Evolutionary conservation across 1,140 invertebrate species (phyloP), one percentile per base, ranked within the genome.

Genomic region (Drosophila lacteicornis): DNA sequence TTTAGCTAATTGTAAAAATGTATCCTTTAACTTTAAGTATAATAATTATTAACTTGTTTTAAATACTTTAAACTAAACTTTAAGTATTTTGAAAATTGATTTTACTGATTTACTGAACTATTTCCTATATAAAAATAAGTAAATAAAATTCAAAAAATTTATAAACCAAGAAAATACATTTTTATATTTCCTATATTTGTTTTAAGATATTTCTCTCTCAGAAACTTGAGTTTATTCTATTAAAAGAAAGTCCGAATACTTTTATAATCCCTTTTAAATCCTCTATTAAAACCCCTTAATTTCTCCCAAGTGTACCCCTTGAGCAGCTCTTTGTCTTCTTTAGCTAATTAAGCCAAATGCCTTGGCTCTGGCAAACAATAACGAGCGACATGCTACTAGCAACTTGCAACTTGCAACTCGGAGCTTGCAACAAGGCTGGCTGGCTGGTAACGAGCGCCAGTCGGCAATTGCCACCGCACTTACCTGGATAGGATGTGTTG

Each of bases 401-500:
- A 58, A 36, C 36, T 56, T 60, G 43, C 58, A 59, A 53, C 47
- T 45, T 62, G 60, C 69, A 61, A 65, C 62, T 40, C 19, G 47
- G 33, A 40, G 27, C 65, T 69, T 25, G 46, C 71, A 71, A 61
- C 79, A 75, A 56, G 51, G 47, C 55, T 65, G 61, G 1, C 13
- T n/a, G 15, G 27, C 51, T 57, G 42, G 67, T 49, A 65, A 70
- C 67, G 63, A 67, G 56, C 73, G 57, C 75, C 71, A 63, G 69
- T 43, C 63, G 49, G 59, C 79, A 79, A 82, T 90, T 90, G 85
- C 85, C 71, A 90, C 85, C 82, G 85, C 85, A 92, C 92, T 95
- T 93, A 96, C 95, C 95, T 87, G 95, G 94, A 83, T 94, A 93
- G 61, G 95, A 94, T 86, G 94, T 95, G 92, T 96, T 96, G 93